phyloP scores from a whole-genome alignment of 2,888 invertebrate species.

The Taphrorychus bicolor region DNA sequence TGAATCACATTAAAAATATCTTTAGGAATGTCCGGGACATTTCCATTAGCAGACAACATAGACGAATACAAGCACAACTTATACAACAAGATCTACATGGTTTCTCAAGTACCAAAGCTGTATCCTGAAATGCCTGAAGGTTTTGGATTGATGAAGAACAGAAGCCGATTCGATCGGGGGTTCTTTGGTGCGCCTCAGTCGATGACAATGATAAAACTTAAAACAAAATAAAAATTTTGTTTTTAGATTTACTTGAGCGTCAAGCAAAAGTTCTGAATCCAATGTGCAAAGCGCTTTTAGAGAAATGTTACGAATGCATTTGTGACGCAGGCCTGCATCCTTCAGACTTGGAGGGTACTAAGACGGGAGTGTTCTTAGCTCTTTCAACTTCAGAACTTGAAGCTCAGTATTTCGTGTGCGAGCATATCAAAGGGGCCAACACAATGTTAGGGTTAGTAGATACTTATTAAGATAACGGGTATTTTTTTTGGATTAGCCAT shows the following conservation, averaged over 20 bases:
- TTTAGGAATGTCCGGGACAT: constrained; percentile 69
- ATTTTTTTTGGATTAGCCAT: too few species aligned
- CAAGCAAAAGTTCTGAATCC: too few species aligned
- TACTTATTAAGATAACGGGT: too few species aligned
- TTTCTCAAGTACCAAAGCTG: constrained; percentile 78
- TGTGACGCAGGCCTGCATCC: constrained; percentile 74
- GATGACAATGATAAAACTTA: too few species aligned
- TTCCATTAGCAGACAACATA: constrained; percentile 80
- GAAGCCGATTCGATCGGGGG: constrained; percentile 64
- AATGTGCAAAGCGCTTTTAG: constrained; percentile 67
- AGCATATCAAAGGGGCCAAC: constrained; percentile 6
- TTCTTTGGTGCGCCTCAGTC: constrained; percentile 66
- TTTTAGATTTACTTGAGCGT: too few species aligned
- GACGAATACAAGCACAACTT: constrained; percentile 74
- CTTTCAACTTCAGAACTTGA: constrained; percentile 80
- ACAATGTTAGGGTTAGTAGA: constrained; percentile 24
- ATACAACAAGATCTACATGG: constrained; percentile 82
- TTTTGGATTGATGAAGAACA: constrained; percentile 69
- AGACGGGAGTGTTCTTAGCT: constrained; percentile 82
- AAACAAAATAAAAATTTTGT: too few species aligned
- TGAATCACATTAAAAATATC: background rate
- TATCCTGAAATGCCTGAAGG: constrained; percentile 67
- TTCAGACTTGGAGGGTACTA: constrained; percentile 71
- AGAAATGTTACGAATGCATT: constrained; percentile 67
- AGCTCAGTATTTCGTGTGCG: constrained; percentile 75